These are phyloP conservation scores for Bergia puertoricense DNA, from an alignment of 92 coral and sea anemone species.

Conservation along the genomic window DNA sequence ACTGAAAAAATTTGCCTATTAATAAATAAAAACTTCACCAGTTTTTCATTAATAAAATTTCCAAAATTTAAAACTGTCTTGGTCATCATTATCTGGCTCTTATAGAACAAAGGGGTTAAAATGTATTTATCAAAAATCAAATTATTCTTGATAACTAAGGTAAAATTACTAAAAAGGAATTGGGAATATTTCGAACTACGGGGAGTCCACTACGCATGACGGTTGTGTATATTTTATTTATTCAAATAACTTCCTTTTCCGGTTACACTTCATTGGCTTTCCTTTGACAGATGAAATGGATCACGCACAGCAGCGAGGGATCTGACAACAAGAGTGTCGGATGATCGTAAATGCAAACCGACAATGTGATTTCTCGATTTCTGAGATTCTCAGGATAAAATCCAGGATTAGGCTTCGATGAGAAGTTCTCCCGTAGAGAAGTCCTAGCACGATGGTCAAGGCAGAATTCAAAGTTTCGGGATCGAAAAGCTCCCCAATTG, in stretches of 20 bases:
- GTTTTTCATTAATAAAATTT: no score
- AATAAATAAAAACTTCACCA: no score
- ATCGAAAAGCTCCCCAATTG: slow-evolving; percentile 57
- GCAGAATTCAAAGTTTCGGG: slow-evolving; percentile 61
- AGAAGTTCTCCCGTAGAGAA: background rate
- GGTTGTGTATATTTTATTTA: background rate
- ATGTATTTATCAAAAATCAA: background rate
- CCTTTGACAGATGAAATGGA: slow-evolving; percentile 38
- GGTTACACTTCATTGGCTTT: slow-evolving; percentile 49
- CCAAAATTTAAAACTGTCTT: no score
- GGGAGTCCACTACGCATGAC: background rate
- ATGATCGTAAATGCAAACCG: background rate
- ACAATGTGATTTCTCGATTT: slow-evolving; percentile 26
- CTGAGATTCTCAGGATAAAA: slow-evolving; percentile 7
- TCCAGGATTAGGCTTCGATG: slow-evolving; percentile 20
- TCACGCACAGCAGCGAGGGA: slow-evolving; percentile 34
- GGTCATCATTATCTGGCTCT: no score
- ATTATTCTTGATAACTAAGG: background rate
- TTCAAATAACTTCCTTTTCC: slow-evolving; percentile 32
- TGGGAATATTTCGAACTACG: background rate
- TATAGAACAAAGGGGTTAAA: background rate
- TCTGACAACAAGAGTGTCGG: slow-evolving; percentile 26
- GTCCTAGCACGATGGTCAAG: slow-evolving; percentile 64
- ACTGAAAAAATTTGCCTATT: no score
- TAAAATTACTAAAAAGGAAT: background rate